Percentiles rank a stretch among this genome's conserved stretches.
Conservation (phyloP, 2,797 vertebrate species). For the Trematomus bernacchii region DNA sequence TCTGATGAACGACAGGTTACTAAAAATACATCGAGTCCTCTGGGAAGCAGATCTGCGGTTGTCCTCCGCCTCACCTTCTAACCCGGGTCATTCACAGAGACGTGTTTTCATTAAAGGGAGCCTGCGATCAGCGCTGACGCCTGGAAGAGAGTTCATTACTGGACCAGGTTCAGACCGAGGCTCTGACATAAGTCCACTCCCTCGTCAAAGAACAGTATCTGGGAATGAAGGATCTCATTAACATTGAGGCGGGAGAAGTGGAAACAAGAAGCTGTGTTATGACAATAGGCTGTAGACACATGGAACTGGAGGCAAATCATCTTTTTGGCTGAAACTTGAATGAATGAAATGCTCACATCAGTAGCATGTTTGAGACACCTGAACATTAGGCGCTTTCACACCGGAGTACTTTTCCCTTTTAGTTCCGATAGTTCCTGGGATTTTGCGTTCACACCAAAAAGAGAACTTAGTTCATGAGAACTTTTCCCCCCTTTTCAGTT, state of each 20-base stretch:
- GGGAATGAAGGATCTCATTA: constrained; percentile 50
- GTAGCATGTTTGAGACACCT: too few relatives aligned
- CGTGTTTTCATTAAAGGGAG: constrained; percentile 61
- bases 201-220: constrained; percentile 64
- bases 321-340: neutral
- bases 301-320: neutral
- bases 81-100: constrained; percentile 43
- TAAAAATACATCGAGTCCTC: constrained; percentile 57
- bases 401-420: too few relatives aligned
- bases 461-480: too few relatives aligned
- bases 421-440: too few relatives aligned
- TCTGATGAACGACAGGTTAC: constrained; percentile 41
- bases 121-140: constrained; percentile 23
- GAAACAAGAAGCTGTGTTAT: constrained; percentile 22
- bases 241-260: constrained; percentile 24
- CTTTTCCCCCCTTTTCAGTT: too few relatives aligned
- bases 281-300: neutral
- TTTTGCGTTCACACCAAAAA: too few relatives aligned
- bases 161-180: constrained; percentile 58
- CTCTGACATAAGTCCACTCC: constrained; percentile 64
- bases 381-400: too few relatives aligned
- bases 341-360: too few relatives aligned
- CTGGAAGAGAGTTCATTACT: constrained; percentile 50
- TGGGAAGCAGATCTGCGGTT: constrained; percentile 36
- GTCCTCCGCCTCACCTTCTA: constrained; percentile 34